Evolutionary conservation across 2,113 vertebrate species (phyloP), one percentile per base, ranked within the genome.

Genomic region (Circaetus gallicus): DNA sequence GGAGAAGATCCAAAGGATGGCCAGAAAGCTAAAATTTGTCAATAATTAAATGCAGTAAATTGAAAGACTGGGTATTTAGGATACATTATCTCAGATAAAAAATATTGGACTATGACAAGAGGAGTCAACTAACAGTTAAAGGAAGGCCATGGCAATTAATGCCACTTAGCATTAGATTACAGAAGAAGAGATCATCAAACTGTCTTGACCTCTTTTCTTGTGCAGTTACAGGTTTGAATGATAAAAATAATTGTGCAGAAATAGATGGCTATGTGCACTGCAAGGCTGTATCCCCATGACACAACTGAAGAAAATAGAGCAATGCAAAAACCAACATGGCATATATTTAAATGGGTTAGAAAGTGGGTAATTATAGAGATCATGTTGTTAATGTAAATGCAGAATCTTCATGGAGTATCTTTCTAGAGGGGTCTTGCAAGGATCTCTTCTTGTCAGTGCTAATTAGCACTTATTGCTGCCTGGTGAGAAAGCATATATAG

Each of bases 101-200:
- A 87, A 65, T 76, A 82, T 0, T 50, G 40, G 53, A 47, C 92
- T 81, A 38, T 2, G 0, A 70, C 63, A 88, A 55, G 86, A 83
- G 85, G 92, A 95, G 76, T 94, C 94, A 90, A n/a, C 78, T 95
- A 86, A 95, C 71, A 63, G 94, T 91, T 92, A 93, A 95, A 73
- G 79, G 63, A 61, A 79, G 93, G 85, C 90, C 95, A 91, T 0
- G 0, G 82, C 89, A 93, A 95, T 93, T 96, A 97, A 93, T 92
- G 90, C 92, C 90, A 78, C 82, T 90, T 94, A 93, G 92, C 76
- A 93, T 95, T 91, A 92, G 90, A 90, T 95, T 95, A 95, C 95
- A 93, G 88, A 86, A 94, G 85, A 62, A 73, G 93, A 92, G 90
- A 95, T 82, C 76, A 59, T 90, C 79, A 62, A 28, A 81, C 85